Base-by-base conservation (phyloP, 2,797 vertebrate genomes). In the Hozukius guyotensis region DNA sequence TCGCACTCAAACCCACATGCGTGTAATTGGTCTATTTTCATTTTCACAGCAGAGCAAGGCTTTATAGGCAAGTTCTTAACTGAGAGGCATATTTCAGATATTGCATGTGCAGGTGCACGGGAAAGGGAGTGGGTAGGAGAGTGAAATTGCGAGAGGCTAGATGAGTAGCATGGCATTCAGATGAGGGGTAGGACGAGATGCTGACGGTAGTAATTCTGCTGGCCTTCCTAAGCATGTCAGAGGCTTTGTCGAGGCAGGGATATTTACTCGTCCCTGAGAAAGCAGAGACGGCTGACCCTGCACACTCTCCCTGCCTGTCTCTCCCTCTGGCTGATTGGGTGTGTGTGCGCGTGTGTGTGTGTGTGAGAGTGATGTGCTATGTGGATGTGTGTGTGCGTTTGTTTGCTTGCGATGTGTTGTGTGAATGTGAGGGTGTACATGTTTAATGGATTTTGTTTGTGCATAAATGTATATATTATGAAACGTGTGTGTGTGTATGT, bases 201-300 rank as follows among this genome's bases (percentile, higher is more conserved):
- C 93, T 94, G 92, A 94, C 89, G 88, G 75, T 63, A 87, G 90
- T 88, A 90, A 78, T 90, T 92, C 85, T 80, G 83, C 88, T 86
- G 84, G 87, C 89, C 82, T 83, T 92, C 84, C 82, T 86, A 77
- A 92, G 91, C 89, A 92, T 91, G 91, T 90, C 92, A 88, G 87
- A 88, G 89, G 85, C 86, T 95, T 94, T 94, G 91, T 93, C 77
- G 88, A 92, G 86, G 90, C 81, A 87, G 87, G 87, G 86, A 91
- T 91, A 88, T 91, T 93, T 88, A 87, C 87, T 76, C 32, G 78
- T 84, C 87, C 84, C 85, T 79, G 87, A 81, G 89, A 90, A 85
- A 88, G 86, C 84, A 89, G 85, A 93, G 90, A 91, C 49, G 69
- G 84, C 91, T 94, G 90, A 94, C 90, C 90, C 89, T 81, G 84